Evolutionary conservation across 1,140 invertebrate species (phyloP).

Genomic region (Melanaphis sacchari): DNA sequence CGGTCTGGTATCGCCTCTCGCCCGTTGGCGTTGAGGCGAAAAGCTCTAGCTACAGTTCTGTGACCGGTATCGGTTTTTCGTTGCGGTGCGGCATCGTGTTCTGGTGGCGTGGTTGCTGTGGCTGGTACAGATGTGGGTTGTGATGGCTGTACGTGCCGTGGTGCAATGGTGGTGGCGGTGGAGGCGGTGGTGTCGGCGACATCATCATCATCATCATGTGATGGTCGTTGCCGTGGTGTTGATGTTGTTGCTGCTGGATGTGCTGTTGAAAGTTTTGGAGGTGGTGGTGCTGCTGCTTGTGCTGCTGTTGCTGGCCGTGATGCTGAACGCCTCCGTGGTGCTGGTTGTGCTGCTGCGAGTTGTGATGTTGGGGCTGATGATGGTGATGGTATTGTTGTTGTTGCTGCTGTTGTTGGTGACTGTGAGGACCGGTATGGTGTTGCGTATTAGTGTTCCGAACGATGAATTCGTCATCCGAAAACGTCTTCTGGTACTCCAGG

Average conservation of each 20-base stretch:
- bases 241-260: conserved; percentile 56
- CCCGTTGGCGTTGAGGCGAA: conserved; percentile 71
- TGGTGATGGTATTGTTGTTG: neutral
- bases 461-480: conserved; percentile 83
- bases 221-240: neutral
- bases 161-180: neutral
- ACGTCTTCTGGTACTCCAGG: conserved; percentile 87
- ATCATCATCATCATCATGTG: conserved; percentile 34
- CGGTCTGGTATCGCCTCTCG: conserved; percentile 75
- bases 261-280: conserved; percentile 1
- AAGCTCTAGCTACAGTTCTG: conserved; percentile 92
- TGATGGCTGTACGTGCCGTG: neutral
- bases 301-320: conserved; percentile 54
- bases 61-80: conserved; percentile 80
- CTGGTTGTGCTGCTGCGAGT: conserved; percentile 3
- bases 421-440: conserved; percentile 54
- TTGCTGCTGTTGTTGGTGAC: neutral
- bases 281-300: neutral
- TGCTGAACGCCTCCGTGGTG: neutral
- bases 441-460: conserved; percentile 68
- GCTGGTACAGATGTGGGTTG: neutral
- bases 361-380: neutral
- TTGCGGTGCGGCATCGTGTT: conserved; percentile 69
- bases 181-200: neutral
- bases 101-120: conserved; percentile 62